A percentile compares a stretch with the other conserved stretches of the same genome.
These are phyloP conservation scores for Chaetoderma sp. DNA, from an alignment of 2,888 invertebrate genomes.

Conservation along the genomic window DNA sequence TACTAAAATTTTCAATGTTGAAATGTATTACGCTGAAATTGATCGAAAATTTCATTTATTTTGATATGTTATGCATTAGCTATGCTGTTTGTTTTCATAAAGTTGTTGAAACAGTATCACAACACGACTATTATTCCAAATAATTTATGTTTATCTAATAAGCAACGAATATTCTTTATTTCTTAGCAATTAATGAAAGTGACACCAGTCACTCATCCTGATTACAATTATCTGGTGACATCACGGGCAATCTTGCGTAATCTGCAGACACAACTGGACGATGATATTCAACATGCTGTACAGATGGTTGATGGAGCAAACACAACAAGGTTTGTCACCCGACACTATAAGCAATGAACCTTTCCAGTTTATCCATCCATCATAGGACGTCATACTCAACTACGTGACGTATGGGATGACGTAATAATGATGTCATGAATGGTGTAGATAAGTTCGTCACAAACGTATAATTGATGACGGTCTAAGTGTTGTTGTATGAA, in stretches of 20 bases:
- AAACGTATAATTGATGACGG: too few species aligned
- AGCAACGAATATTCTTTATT: background rate
- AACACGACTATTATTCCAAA: too few species aligned
- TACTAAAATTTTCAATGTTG: too few species aligned
- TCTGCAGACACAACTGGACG: constrained; percentile 69
- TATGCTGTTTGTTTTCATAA: too few species aligned
- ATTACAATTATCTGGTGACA: constrained; percentile 66
- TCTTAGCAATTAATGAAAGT: constrained; percentile 66
- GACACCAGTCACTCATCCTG: constrained; percentile 68
- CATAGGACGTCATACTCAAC: too few species aligned
- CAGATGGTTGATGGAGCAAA: constrained; percentile 52
- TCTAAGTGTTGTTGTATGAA: too few species aligned
- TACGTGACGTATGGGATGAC: background rate
- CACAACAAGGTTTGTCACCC: background rate
- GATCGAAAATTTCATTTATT: too few species aligned
- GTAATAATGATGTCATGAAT: background rate
- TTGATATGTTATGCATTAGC: background rate
- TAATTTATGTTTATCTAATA: background rate
- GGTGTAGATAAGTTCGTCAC: too few species aligned
- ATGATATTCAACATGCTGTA: constrained; percentile 70
- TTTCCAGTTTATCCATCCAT: too few species aligned
- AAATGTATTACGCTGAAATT: too few species aligned
- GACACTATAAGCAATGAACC: too few species aligned
- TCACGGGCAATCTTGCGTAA: constrained; percentile 65
- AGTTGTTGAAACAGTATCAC: too few species aligned